These are phyloP conservation scores for Amphiura filiformis DNA, from an alignment of 35 echinoderm and acorn worm species.

Conservation along the genomic window DNA sequence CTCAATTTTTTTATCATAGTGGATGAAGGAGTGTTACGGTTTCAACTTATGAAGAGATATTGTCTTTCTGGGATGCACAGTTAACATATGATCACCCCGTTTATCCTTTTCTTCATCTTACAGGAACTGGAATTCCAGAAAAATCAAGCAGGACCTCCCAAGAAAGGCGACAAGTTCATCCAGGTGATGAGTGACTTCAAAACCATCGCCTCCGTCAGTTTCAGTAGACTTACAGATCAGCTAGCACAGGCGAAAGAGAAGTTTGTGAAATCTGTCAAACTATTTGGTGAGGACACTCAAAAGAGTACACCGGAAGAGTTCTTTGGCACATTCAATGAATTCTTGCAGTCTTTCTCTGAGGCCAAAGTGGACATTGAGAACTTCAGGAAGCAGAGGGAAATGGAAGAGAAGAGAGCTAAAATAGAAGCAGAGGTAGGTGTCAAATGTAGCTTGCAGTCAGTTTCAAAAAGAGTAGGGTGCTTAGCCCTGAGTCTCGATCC, in stretches of 20 bases:
- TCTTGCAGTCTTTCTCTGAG: conserved; percentile 86
- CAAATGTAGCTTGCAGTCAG: too few relatives aligned
- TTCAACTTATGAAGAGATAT: too few relatives aligned
- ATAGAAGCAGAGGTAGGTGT: conserved; percentile 80
- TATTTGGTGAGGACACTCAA: conserved; percentile 80
- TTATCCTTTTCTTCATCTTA: neutral
- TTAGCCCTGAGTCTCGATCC: too few relatives aligned
- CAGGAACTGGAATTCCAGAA: conserved; percentile 94
- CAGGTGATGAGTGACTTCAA: conserved; percentile 98
- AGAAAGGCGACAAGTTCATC: conserved; percentile 92
- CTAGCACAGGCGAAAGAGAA: conserved; percentile 72
- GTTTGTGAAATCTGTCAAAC: conserved; percentile 57
- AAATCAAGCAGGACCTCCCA: conserved; percentile 42
- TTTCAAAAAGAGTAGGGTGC: too few relatives aligned
- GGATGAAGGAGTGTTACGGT: too few relatives aligned
- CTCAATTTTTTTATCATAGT: too few relatives aligned
- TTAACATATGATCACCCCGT: too few relatives aligned
- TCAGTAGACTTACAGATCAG: conserved; percentile 64
- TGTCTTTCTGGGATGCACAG: too few relatives aligned
- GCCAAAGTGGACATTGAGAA: conserved; percentile 90
- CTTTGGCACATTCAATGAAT: conserved; percentile 89
- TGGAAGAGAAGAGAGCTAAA: conserved; percentile 77
- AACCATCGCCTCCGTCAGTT: conserved; percentile 83
- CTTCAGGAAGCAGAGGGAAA: conserved; percentile 81
- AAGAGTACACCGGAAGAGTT: conserved; percentile 80